Evolutionary conservation across 2,888 invertebrate genomes (phyloP), one percentile per base, ranked within the genome.

Genomic region (Allophyes oxyacanthae): DNA sequence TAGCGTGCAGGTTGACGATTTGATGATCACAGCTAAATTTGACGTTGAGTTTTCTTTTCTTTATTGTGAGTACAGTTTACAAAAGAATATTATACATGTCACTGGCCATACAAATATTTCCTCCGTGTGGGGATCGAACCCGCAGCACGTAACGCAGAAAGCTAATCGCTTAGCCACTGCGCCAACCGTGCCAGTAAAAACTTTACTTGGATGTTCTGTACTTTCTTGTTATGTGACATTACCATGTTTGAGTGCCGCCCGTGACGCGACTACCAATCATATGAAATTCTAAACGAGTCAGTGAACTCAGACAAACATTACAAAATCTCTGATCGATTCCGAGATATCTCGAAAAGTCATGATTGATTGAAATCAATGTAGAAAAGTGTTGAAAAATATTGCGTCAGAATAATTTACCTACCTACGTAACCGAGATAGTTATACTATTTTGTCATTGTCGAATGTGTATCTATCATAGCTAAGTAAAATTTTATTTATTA

Each of bases 221-320:
- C 0, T 9, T 1, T 3, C 13, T 43, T 37, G 3, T 10, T n/a
- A 1, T 3, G 6, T 33, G 45, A 0, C 43, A 50, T 43, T 34
- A 42, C 64, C 58, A 67, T 72, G 70, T 72, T 65, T 73, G 77
- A 70, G 58, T 62, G 65, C 26, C 57, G 42, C 58, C 61, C 81
- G 76, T 82, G 82, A 67, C 61, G 43, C 51, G 72, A 40, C 67
- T 78, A 56, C 44, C 60, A 70, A 73, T 69, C 49, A 71, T 50
- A 72, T 57, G 71, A 70, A 75, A 81, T 79, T 75, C 68, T 75
- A 51, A 50, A 42, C 36, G 61, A 64, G 83, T 77, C 81, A 76
- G 45, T 71, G 81, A 79, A 72, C 79, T 72, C 51, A 0, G 28
- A 11, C 20, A 36, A 3, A 20, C 33, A 42, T 61, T 60, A 58